These are phyloP conservation scores for Psix sp. DNA, from an alignment of 1,140 invertebrate genomes.

Conservation along the genomic window DNA sequence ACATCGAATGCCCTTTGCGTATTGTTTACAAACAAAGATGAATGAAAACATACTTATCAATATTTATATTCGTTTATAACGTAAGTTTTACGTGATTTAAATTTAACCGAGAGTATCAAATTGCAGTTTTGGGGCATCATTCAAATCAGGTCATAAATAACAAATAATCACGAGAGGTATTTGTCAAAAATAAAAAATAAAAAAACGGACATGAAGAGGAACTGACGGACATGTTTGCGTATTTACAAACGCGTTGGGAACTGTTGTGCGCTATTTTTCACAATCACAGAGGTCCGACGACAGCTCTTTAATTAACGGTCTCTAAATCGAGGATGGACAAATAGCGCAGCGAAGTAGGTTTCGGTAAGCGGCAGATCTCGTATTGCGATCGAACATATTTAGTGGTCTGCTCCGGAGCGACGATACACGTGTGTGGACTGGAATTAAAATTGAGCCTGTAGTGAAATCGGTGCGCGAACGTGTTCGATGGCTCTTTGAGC, in stretches of 20 bases:
- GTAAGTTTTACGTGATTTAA: too few species aligned
- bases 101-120: too few species aligned
- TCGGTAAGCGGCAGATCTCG: conserved; percentile 40
- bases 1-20: too few species aligned
- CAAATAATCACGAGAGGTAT: too few species aligned
- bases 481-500: conserved; percentile 60
- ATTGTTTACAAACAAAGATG: too few species aligned
- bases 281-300: conserved; percentile 53
- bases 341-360: conserved; percentile 52
- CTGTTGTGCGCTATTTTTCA: conserved; percentile 38
- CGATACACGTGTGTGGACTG: conserved; percentile 51
- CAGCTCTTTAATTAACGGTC: conserved; percentile 62
- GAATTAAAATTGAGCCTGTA: conserved; percentile 59
- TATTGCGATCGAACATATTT: conserved; percentile 62
- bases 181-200: too few species aligned
- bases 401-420: conserved; percentile 37
- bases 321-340: conserved; percentile 57
- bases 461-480: conserved; percentile 58
- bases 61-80: too few species aligned
- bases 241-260: conserved; percentile 14
- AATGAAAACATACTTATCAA: too few species aligned
- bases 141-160: too few species aligned
- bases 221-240: too few species aligned
- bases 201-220: too few species aligned
- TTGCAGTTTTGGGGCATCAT: too few species aligned